These are phyloP conservation scores for Eolophus roseicapilla DNA, from an alignment of 2,113 vertebrate species.

Conservation along the genomic window DNA sequence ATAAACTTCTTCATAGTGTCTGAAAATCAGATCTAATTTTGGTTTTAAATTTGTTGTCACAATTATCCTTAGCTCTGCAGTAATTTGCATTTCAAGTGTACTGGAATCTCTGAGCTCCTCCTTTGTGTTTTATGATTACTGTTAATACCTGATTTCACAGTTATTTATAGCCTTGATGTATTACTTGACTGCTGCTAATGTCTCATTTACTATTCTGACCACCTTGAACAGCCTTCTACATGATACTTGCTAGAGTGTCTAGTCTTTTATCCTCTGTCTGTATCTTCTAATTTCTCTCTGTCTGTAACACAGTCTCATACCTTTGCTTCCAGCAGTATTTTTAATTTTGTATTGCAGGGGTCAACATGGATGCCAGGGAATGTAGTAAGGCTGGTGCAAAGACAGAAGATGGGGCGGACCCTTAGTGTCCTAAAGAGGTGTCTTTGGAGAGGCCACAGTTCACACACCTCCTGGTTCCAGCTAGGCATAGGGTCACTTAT, in stretches of 20 bases:
- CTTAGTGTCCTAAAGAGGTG: background rate
- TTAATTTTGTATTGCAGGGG: background rate
- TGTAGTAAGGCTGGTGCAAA: background rate
- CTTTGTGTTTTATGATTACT: slow-evolving; percentile 19
- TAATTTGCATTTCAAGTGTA: slow-evolving; percentile 34
- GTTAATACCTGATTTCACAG: slow-evolving; percentile 39
- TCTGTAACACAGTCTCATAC: background rate
- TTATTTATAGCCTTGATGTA: slow-evolving; percentile 41
- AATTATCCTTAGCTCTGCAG: background rate
- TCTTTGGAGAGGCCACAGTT: background rate
- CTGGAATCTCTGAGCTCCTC: background rate
- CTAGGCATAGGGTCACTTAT: background rate
- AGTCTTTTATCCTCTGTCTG: background rate
- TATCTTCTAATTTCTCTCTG: background rate
- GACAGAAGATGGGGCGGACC: background rate
- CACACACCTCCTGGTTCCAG: background rate
- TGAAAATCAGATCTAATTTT: slow-evolving; percentile 24
- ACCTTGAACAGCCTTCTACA: background rate
- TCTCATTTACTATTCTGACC: slow-evolving; percentile 39
- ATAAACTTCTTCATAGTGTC: background rate
- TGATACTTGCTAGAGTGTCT: background rate
- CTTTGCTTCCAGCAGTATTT: background rate
- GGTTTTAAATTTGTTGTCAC: slow-evolving; percentile 1
- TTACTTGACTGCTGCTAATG: slow-evolving; percentile 20
- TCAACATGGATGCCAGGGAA: background rate